phyloP scores from a whole-genome alignment of 2,888 invertebrate genomes.

The Amitus sp. region DNA sequence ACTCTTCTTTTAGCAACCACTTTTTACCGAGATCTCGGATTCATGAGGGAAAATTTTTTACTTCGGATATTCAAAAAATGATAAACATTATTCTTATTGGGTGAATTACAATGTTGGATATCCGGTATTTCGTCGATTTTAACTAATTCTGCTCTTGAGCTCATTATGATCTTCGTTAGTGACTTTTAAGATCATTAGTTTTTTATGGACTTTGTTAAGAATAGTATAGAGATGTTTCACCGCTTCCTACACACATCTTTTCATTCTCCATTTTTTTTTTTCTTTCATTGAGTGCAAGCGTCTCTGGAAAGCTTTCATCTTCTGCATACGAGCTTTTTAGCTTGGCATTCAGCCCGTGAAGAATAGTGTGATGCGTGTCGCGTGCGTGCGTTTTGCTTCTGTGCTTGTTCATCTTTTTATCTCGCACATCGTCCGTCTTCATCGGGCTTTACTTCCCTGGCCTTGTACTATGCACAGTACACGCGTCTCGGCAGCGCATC shows the following conservation, averaged over 20 bases:
- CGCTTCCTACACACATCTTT: slow-evolving; percentile 29
- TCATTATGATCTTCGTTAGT: too few species aligned
- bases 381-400: slow-evolving; percentile 44
- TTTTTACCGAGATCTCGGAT: too few species aligned
- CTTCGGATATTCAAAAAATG: too few species aligned
- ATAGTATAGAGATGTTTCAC: slow-evolving; percentile 41
- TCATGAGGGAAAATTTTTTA: too few species aligned
- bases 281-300: slow-evolving; percentile 43
- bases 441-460: slow-evolving; percentile 25
- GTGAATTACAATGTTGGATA: too few species aligned
- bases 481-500: slow-evolving; percentile 55
- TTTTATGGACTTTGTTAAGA: slow-evolving; percentile 37
- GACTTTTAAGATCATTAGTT: slow-evolving; percentile 14
- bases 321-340: slow-evolving; percentile 62
- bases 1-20: slow-evolving; percentile 16
- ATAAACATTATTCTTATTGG: too few species aligned
- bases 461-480: slow-evolving; percentile 30
- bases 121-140: too few species aligned
- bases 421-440: slow-evolving; percentile 9
- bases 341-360: slow-evolving; percentile 58
- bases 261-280: slow-evolving; percentile 33
- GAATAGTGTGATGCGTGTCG: slow-evolving; percentile 42
- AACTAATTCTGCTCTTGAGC: too few species aligned
- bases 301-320: slow-evolving; percentile 62
- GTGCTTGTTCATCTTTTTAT: slow-evolving; percentile 34